Evolutionary conservation across 2,113 vertebrate species (phyloP), one percentile per base, ranked within the genome.

Genomic region (Hiodon alosoides): DNA sequence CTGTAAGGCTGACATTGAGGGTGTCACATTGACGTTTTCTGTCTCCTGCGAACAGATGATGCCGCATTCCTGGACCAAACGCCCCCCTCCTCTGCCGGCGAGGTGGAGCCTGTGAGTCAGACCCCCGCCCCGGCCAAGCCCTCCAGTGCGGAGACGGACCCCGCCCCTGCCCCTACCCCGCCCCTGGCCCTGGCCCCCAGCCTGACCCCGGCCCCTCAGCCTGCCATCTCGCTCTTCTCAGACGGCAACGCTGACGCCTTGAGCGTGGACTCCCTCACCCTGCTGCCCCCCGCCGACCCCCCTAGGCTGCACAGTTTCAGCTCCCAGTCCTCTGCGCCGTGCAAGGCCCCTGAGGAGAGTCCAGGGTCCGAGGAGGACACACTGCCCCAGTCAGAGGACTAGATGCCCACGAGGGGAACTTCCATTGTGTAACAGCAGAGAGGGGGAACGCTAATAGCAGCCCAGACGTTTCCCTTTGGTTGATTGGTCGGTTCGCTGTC

Each of bases 131-230:
- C 71, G 69, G 80, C 81, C 90, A 87, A 89, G n/a, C 55, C 58
- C 60, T 69, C 66, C 79, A 2, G 88, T 83, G 82, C 78, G 53
- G 31, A 31, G 31, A 52, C 57, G 3, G 55, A 57, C 50, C 16
- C 85, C 69, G 69, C 79, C 80, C 2, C 55, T 10, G 89, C 89
- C 2, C 1, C 47, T 73, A 73, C 79, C 17, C 91, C 93, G 69
- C 80, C 86, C 1, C 81, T 85, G 0, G 86, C 88, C 60, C 82
- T 98, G 81, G 94, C 95, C 6, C 97, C 97, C n/a, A 98, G 96
- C 89, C 92, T 99, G 83, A 94, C 92, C 67, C 97, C 96, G 0
- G 90, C 96, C 0, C 92, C 91, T 73, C 97, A 98, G 87, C 97
- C 97, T 79, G 93, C 93, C 11, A 95, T 98, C 86, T 98, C 97